Base-by-base conservation (phyloP, 2,113 vertebrate genomes). In the Ranitomeya variabilis region DNA sequence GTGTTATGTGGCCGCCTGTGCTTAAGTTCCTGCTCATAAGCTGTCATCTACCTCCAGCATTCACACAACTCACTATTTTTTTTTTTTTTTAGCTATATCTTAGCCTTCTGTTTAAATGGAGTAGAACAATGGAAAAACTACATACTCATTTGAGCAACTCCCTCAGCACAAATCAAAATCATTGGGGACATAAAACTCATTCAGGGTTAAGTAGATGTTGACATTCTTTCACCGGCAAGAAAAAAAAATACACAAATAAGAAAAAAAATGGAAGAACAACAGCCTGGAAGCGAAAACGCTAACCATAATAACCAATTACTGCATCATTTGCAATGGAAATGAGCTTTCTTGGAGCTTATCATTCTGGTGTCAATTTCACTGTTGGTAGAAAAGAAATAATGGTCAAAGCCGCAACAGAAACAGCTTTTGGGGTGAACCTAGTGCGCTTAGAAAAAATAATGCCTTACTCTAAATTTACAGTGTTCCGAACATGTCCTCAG, bases 1-100 rank as follows among this genome's bases (percentile, higher is more conserved):
- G 98, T 99, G 98, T 99, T 99, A 98, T 94, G 97, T 97, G 95
- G 95, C 94, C 94, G 93, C 95, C 97, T 84, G 97, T 96, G 97
- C 97, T 98, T 97, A 98, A 95, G 96, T 52, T 89, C 87, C 80
- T 76, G 80, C 87, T 83, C 51, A 10, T 79, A 85, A 89, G 87
- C 96, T 96, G 96, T 95, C 95, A 95, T 93, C 87, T 71, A 14
- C 54, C 87, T 88, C 93, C 92, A 94, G 92, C 59, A 23, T 62
- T 77, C 55, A 21, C 52, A 21, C 94, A 94, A 94, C 94, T 93
- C 92, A 91, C 23, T 94, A 93, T 92, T 91, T 76, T 67, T 26
- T 92, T 31, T 31, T 45, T 45, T 45, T 45, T 45, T 45, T 4
- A 45, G 37, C 1, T 45, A 45, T 91, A 84, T 88, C 91, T 88